Percentiles rank a stretch among this genome's conserved stretches.
Evolutionary conservation across 1,140 invertebrate genomes (phyloP).

Genomic region (Acromyrmex echinatior): DNA sequence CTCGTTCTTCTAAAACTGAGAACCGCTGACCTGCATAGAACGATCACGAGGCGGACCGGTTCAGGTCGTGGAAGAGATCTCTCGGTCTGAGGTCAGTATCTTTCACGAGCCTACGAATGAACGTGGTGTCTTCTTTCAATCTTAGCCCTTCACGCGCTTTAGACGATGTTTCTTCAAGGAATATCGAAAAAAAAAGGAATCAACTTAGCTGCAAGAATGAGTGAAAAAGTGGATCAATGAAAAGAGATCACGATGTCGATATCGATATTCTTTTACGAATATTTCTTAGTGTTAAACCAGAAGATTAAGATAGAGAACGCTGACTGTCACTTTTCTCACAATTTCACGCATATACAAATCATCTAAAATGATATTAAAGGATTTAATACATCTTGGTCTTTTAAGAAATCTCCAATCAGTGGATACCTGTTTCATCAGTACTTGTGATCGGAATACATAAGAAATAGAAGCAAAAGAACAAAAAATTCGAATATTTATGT

Average conservation of each 20-base stretch:
- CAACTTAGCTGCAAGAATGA: background rate
- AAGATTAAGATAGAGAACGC: constrained; percentile 38
- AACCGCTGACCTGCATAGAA: constrained; percentile 78
- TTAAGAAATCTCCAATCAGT: constrained; percentile 53
- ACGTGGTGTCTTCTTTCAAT: constrained; percentile 61
- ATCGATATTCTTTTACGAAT: constrained; percentile 69
- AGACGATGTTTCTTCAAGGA: constrained; percentile 55
- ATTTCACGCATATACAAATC: constrained; percentile 53
- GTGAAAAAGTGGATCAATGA: constrained; percentile 24
- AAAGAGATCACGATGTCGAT: constrained; percentile 36
- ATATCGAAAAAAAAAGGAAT: constrained; percentile 64
- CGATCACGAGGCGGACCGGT: constrained; percentile 83
- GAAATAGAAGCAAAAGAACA: background rate
- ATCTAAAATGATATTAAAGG: constrained; percentile 78
- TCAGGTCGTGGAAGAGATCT: constrained; percentile 82
- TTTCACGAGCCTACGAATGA: constrained; percentile 70
- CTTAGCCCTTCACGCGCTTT: constrained; percentile 68
- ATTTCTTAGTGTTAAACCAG: constrained; percentile 46
- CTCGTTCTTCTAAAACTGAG: constrained; percentile 78
- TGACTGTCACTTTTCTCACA: constrained; percentile 64
- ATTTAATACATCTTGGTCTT: constrained; percentile 76
- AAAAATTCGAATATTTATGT: background rate
- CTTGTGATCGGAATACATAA: constrained; percentile 15
- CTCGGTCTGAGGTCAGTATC: constrained; percentile 77
- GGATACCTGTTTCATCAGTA: constrained; percentile 27